Percentiles rank a stretch among this genome's conserved stretches.
Evolutionary conservation across 1,140 invertebrate genomes (phyloP).

Genomic region (Nylanderia fulva): DNA sequence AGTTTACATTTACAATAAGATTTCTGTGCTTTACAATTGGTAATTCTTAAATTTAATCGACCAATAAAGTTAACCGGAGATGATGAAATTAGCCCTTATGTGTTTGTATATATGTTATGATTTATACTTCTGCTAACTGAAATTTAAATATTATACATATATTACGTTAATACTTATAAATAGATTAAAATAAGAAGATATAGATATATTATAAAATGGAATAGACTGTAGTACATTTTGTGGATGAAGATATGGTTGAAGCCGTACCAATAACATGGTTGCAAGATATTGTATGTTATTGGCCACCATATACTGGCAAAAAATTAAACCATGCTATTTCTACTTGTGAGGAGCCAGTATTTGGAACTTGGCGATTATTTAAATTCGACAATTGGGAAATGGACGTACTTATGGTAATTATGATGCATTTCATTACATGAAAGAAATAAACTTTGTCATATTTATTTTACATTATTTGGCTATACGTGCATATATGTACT

Average conservation of each 20-base stretch:
- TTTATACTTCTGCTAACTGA: too few species aligned
- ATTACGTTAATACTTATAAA: too few species aligned
- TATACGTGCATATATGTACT: not conserved
- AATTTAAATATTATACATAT: too few species aligned
- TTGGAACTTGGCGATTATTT: constrained; percentile 5
- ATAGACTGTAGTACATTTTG: not conserved
- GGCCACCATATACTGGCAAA: constrained; percentile 7
- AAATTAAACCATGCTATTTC: not conserved
- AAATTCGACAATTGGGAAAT: not conserved
- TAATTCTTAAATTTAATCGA: too few species aligned
- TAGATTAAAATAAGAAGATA: too few species aligned
- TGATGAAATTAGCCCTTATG: too few species aligned
- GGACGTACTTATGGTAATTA: not conserved
- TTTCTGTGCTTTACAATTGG: too few species aligned
- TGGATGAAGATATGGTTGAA: not conserved
- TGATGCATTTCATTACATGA: too few species aligned
- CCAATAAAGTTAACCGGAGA: too few species aligned
- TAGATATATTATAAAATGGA: not conserved
- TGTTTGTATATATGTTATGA: too few species aligned
- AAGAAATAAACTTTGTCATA: too few species aligned
- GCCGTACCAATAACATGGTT: constrained; percentile 1
- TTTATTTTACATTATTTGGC: not conserved
- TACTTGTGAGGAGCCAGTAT: not conserved
- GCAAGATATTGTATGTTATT: not conserved
- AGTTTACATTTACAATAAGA: too few species aligned